Evolutionary conservation across 2,888 invertebrate species (phyloP).

Genomic region (Leistus spinibarbis): DNA sequence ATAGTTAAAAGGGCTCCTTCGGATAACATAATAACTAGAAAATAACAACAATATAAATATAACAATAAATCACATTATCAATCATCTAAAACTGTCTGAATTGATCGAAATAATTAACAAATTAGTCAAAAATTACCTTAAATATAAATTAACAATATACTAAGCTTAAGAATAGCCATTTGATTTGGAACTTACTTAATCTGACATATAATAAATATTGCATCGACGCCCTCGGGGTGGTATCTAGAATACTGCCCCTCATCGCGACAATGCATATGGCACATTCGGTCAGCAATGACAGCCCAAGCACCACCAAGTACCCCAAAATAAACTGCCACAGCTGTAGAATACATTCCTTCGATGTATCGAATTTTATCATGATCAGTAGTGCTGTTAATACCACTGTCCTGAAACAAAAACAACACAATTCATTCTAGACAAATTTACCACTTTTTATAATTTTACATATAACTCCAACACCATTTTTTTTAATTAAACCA

Average conservation of each 20-base stretch:
- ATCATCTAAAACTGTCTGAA: not conserved
- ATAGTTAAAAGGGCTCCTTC: slow-evolving; percentile 77
- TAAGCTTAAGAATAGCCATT: not conserved
- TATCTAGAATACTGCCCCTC: slow-evolving; percentile 79
- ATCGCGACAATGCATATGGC: slow-evolving; percentile 76
- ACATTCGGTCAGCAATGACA: slow-evolving; percentile 70
- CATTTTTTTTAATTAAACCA: not conserved
- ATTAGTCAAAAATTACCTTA: too few species aligned
- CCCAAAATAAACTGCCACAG: slow-evolving; percentile 66
- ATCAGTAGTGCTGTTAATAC: slow-evolving; percentile 64
- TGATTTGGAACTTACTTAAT: slow-evolving; percentile 64
- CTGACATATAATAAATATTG: slow-evolving; percentile 80
- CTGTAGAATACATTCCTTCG: slow-evolving; percentile 59
- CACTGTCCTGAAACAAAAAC: slow-evolving; percentile 62
- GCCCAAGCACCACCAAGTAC: slow-evolving; percentile 64
- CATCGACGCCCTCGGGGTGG: slow-evolving; percentile 74
- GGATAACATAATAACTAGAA: slow-evolving; percentile 73
- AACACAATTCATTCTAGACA: not conserved
- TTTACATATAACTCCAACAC: not conserved
- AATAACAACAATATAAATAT: not conserved
- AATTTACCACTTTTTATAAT: not conserved
- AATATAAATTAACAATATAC: not conserved
- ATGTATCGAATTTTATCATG: slow-evolving; percentile 63
- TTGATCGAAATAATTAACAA: not conserved
- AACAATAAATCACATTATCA: not conserved